These are phyloP conservation scores for Aspidiotus destructor DNA, from an alignment of 2,888 invertebrate species.

Conservation along the genomic window DNA sequence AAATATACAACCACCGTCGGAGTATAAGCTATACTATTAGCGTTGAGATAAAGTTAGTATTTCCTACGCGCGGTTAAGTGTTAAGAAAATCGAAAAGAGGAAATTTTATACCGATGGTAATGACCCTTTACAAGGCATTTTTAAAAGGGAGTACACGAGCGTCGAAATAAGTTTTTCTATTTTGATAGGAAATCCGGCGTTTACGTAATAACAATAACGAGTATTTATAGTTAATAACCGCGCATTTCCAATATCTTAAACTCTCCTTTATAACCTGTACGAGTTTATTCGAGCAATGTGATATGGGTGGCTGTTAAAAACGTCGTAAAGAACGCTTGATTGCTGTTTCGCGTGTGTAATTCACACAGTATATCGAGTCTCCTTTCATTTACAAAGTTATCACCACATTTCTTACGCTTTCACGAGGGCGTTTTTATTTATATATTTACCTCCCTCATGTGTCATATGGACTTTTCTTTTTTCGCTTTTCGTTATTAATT, in stretches of 20 bases:
- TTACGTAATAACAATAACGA: slow-evolving; percentile 18
- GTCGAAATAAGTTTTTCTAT: neutral
- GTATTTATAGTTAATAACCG: slow-evolving; percentile 21
- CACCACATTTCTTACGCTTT: slow-evolving; percentile 10
- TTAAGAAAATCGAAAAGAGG: no score
- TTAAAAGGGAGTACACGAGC: neutral
- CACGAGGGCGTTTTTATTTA: neutral
- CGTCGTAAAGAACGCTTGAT: slow-evolving; percentile 26
- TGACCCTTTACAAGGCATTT: neutral
- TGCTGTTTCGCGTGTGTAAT: slow-evolving; percentile 22
- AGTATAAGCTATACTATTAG: no score
- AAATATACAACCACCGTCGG: no score
- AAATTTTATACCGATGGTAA: neutral
- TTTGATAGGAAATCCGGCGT: slow-evolving; percentile 9
- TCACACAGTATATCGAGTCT: neutral
- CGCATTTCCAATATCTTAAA: slow-evolving; percentile 29
- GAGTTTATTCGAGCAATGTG: slow-evolving; percentile 1
- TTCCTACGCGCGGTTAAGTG: no score
- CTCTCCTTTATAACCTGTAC: slow-evolving; percentile 20
- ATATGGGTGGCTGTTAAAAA: slow-evolving; percentile 17
- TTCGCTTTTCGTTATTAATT: no score
- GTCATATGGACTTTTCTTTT: neutral
- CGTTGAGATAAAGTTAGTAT: no score
- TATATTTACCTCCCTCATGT: neutral
- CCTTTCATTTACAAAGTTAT: slow-evolving; percentile 11